Evolutionary conservation across 2,113 vertebrate species (phyloP).

Genomic region (Thunnus thynnus): DNA sequence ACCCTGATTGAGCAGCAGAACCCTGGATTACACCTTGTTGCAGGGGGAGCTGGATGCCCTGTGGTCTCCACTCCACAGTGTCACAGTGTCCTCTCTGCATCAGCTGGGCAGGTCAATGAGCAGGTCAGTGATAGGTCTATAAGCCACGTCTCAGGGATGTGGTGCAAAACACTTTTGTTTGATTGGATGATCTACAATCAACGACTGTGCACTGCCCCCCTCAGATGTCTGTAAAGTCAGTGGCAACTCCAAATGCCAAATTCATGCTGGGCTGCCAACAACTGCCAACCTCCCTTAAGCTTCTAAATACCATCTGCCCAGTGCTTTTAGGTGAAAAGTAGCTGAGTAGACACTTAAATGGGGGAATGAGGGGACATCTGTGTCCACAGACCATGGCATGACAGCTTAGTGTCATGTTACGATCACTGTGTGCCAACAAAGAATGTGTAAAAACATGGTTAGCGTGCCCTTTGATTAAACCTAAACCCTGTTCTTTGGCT

Average conservation of each 20-base stretch:
- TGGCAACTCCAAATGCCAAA: constrained; percentile 57
- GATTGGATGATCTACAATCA: constrained; percentile 40
- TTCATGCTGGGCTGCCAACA: constrained; percentile 54
- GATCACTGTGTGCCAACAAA: constrained; percentile 66
- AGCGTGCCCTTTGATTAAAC: not conserved
- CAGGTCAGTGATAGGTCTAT: constrained; percentile 84
- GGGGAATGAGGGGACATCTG: constrained; percentile 15
- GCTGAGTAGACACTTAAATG: constrained; percentile 15
- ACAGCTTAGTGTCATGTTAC: constrained; percentile 41
- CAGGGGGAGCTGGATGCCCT: constrained; percentile 86
- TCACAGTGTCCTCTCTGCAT: constrained; percentile 79
- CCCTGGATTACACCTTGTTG: constrained; percentile 84
- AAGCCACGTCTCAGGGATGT: constrained; percentile 55
- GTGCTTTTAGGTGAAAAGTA: constrained; percentile 47
- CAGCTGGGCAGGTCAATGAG: constrained; percentile 88
- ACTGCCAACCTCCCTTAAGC: constrained; percentile 53
- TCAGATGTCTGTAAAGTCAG: constrained; percentile 42
- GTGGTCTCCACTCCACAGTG: constrained; percentile 87
- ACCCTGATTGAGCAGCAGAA: constrained; percentile 80
- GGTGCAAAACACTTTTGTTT: constrained; percentile 49
- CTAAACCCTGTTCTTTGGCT: constrained; percentile 49
- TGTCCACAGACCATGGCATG: constrained; percentile 38
- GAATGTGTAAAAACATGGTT: constrained; percentile 20
- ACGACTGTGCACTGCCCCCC: constrained; percentile 54
- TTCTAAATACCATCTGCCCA: constrained; percentile 63